Conservation (phyloP, 2,113 vertebrate genomes). For the Arenaria interpres region DNA sequence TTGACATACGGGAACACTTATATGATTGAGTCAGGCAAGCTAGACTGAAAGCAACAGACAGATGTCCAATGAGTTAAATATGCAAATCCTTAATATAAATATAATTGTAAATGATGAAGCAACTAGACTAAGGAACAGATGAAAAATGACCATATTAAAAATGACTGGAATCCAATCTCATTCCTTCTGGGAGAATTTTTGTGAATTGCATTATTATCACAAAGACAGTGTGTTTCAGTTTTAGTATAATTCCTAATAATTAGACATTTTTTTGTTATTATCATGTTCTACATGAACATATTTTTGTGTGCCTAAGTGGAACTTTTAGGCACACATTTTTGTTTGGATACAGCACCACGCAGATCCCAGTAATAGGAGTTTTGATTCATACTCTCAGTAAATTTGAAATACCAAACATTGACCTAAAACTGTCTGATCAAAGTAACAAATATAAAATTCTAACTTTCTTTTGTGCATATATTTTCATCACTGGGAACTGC, state of each 20-base stretch:
- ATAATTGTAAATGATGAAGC: neutral
- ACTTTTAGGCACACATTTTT: neutral
- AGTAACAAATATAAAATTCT: neutral
- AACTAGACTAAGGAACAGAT: neutral
- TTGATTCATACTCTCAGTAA: neutral
- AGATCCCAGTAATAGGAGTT: neutral
- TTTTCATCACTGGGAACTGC: neutral
- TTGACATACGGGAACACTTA: conserved; percentile 52
- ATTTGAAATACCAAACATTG: neutral
- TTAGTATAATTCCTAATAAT: neutral
- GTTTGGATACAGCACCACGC: neutral
- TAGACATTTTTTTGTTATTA: neutral
- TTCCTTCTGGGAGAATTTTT: neutral
- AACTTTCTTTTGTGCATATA: neutral
- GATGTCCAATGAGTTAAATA: neutral
- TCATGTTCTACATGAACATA: neutral
- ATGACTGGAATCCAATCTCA: neutral
- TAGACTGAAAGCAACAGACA: conserved; percentile 41
- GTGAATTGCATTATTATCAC: neutral
- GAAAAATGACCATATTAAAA: neutral
- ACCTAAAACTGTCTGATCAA: neutral
- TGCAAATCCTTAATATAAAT: conserved; percentile 12
- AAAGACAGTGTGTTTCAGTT: neutral
- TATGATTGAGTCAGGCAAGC: neutral
- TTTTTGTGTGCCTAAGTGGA: neutral